Evolutionary conservation across 2,797 vertebrate genomes (phyloP).

Genomic region (Picus viridis): DNA sequence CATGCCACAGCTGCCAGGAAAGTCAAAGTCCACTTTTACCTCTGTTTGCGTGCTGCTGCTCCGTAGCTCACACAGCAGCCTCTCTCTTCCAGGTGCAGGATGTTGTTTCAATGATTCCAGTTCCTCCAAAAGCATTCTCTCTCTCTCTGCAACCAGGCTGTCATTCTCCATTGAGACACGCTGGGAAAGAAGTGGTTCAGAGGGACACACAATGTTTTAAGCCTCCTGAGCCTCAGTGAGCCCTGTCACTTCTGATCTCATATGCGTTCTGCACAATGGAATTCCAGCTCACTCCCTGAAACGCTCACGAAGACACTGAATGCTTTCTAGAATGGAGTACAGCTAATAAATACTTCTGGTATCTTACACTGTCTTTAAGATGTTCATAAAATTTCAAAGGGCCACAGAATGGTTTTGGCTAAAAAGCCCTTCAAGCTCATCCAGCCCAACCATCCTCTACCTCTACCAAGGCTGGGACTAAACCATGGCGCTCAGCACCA

Average conservation of each 20-base stretch:
- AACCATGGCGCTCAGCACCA: too few species aligned
- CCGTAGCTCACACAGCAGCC: conserved; percentile 65
- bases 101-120: conserved; percentile 77
- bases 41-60: conserved; percentile 82
- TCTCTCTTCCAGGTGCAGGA: conserved; percentile 70
- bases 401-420: too few species aligned
- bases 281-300: background rate
- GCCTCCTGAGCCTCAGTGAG: conserved; percentile 12
- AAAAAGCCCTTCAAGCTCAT: too few species aligned
- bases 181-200: conserved; percentile 72
- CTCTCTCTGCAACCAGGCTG: conserved; percentile 79
- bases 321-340: conserved; percentile 9
- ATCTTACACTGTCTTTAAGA: background rate
- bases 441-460: too few species aligned
- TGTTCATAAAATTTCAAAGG: too few species aligned
- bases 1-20: conserved; percentile 3
- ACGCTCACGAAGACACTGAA: conserved; percentile 54
- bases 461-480: too few species aligned
- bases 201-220: conserved; percentile 48
- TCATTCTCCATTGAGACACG: conserved; percentile 77
- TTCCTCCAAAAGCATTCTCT: conserved; percentile 81
- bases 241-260: conserved; percentile 27
- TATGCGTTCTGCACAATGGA: background rate
- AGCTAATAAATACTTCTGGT: background rate
- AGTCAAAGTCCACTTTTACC: conserved; percentile 77